Percentiles rank a stretch among this genome's conserved stretches.
Conservation (phyloP, 2,113 vertebrate genomes). For the Misgurnus anguillicaudatus region DNA sequence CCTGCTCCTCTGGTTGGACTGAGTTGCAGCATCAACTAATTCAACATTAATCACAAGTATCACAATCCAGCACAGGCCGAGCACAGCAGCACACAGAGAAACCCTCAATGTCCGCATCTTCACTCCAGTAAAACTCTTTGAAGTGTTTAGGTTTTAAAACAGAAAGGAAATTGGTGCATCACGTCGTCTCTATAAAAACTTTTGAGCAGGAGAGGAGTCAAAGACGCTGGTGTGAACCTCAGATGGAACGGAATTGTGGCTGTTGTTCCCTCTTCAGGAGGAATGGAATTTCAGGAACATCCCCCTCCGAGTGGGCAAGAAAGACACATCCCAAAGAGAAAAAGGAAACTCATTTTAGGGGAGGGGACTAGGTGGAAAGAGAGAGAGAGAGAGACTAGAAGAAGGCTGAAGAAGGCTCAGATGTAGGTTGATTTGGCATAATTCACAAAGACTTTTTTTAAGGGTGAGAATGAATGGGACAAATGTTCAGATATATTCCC, state of each 20-base stretch:
- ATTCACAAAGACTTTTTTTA: neutral
- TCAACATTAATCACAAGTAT: slow-evolving; percentile 31
- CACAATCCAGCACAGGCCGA: slow-evolving; percentile 59
- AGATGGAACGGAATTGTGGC: slow-evolving; percentile 10
- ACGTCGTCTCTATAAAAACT: neutral
- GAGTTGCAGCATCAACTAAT: slow-evolving; percentile 9
- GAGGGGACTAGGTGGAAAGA: slow-evolving; percentile 41
- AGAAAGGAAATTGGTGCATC: neutral
- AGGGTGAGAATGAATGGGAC: no score
- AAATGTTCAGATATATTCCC: no score
- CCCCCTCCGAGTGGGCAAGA: slow-evolving; percentile 59
- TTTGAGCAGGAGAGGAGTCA: slow-evolving; percentile 9
- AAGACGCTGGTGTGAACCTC: neutral
- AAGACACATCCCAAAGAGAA: slow-evolving; percentile 42
- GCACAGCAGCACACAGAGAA: slow-evolving; percentile 41
- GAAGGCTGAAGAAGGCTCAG: neutral
- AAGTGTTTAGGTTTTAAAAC: neutral
- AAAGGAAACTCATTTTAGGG: slow-evolving; percentile 55
- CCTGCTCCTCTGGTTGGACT: slow-evolving; percentile 32
- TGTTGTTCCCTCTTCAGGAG: slow-evolving; percentile 7
- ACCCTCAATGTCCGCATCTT: slow-evolving; percentile 40
- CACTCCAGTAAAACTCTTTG: neutral
- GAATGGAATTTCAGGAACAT: slow-evolving; percentile 63
- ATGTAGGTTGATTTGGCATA: neutral
- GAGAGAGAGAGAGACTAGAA: slow-evolving; percentile 44